Conservation (phyloP, 23 tunicate genomes). For the Styela clava region DNA sequence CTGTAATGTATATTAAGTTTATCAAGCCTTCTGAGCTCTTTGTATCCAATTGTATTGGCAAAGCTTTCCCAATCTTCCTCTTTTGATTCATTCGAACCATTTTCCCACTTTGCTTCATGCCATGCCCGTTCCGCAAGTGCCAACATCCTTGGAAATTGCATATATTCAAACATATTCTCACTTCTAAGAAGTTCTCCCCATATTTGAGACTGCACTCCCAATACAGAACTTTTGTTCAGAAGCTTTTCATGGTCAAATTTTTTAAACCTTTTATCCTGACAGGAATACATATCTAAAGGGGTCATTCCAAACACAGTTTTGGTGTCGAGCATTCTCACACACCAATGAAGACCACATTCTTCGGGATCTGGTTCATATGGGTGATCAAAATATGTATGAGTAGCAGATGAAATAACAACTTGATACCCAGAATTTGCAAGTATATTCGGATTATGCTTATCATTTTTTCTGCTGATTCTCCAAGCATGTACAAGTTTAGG, state of each 20-base stretch:
- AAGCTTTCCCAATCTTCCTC: constrained; percentile 58
- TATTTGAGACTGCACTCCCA: constrained; percentile 75
- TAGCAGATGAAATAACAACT: constrained; percentile 76
- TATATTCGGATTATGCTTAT: constrained; percentile 32
- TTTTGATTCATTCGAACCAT: background rate
- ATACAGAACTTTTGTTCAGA: background rate
- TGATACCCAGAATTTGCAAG: constrained; percentile 88
- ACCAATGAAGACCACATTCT: constrained; percentile 76
- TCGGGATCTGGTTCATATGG: constrained; percentile 97
- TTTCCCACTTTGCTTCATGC: constrained; percentile 52
- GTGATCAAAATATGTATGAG: constrained; percentile 85
- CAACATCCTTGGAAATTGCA: constrained; percentile 79
- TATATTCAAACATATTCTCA: constrained; percentile 44
- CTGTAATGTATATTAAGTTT: constrained; percentile 37
- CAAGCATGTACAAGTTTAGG: constrained; percentile 50
- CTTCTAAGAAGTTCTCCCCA: constrained; percentile 65
- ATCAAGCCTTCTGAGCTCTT: constrained; percentile 56
- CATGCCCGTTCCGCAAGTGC: constrained; percentile 93
- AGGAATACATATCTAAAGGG: constrained; percentile 55
- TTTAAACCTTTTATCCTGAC: constrained; percentile 19
- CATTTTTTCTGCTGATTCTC: constrained; percentile 34
- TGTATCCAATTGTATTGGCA: constrained; percentile 60
- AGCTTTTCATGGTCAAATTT: constrained; percentile 21
- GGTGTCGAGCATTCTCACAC: constrained; percentile 61
- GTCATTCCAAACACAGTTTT: constrained; percentile 55